Percentiles rank a stretch among this genome's conserved stretches.
phyloP scores from a whole-genome alignment of 35 echinoderm and acorn worm genomes.

The Acanthaster planci region DNA sequence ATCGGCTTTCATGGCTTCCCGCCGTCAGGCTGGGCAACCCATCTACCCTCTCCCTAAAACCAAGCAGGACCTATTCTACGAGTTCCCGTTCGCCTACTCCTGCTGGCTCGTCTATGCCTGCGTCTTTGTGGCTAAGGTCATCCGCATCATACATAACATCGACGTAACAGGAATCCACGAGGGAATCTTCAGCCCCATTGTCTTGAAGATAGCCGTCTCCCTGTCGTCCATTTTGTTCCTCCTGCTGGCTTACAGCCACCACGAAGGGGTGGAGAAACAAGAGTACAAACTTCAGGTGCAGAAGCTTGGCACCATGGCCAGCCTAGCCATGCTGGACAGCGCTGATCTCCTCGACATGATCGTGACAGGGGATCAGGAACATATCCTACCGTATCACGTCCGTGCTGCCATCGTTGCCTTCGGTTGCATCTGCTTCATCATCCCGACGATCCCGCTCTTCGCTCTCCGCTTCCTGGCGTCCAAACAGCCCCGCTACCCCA shows the following conservation, averaged over 20 bases:
- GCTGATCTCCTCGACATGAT: conserved; percentile 76
- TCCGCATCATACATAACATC: conserved; percentile 55
- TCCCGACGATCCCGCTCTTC: conserved; percentile 74
- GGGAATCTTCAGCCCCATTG: conserved; percentile 57
- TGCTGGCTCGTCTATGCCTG: conserved; percentile 83
- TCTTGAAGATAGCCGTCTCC: conserved; percentile 80
- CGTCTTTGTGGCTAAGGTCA: conserved; percentile 71
- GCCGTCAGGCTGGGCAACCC: conserved; percentile 29
- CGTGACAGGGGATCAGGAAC: conserved; percentile 13
- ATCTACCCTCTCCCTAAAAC: conserved; percentile 52
- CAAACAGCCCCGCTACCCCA: background rate
- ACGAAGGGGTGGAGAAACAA: conserved; percentile 65
- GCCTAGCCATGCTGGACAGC: conserved; percentile 77
- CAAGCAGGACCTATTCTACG: conserved; percentile 43
- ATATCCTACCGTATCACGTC: conserved; percentile 28
- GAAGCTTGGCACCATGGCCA: conserved; percentile 61
- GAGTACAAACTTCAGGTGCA: conserved; percentile 72
- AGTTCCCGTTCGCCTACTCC: conserved; percentile 71
- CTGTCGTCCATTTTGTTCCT: conserved; percentile 69
- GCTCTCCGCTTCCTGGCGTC: conserved; percentile 57
- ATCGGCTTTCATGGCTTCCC: conserved; percentile 56
- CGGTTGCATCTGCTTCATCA: conserved; percentile 75
- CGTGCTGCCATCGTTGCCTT: conserved; percentile 61
- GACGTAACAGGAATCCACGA: conserved; percentile 39
- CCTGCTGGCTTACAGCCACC: conserved; percentile 73